Base-by-base conservation (phyloP, 2,113 vertebrate species). In the Rhynchopsitta pachyrhyncha region DNA sequence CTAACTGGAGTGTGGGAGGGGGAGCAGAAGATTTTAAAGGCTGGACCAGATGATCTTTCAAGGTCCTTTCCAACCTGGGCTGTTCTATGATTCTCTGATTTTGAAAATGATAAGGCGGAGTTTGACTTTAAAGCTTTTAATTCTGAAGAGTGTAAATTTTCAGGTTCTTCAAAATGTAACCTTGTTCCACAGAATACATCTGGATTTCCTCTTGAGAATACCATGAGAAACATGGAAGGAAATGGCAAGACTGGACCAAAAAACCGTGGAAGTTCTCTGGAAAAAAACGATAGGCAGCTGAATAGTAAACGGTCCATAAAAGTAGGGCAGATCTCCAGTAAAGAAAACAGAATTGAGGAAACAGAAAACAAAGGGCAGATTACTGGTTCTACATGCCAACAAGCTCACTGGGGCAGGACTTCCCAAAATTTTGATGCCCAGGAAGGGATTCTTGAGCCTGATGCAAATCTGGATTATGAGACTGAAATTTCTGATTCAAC, bases 181-280 rank as follows among this genome's bases (percentile, higher is more conserved):
- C 88, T 97, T 96, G 27, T 96, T 96, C 95, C 82, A 70, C 88
- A 98, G 98, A 92, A 82, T 96, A 44, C 92, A 33, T 87, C 83
- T 84, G 93, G 90, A 64, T 92, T 96, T 83, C 88, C 60, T 93
- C 87, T 89, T 96, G 39, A 93, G 75, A 35, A 24, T 80, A 25
- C 46, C 25, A 17, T 71, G 47, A 90, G 27, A 68, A 69, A 91
- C 68, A 39, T 63, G 89, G 91, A 97, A 92, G 63, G 68, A 78
- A 89, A 37, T 94, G 64, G 37, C 49, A 97, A 96, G 86, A 86
- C 69, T 92, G 76, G 66, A 88, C 70, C 68, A 95, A 94, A 74
- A 76, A 93, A 2, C 42, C 47, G 18, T 31, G 53, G 88, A 95
- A 90, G 75, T 73, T 86, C 83, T 84, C 6, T 74, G 64, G 94